Evolutionary conservation across 1,140 invertebrate species (phyloP).

Genomic region (Neodiprion virginianus): DNA sequence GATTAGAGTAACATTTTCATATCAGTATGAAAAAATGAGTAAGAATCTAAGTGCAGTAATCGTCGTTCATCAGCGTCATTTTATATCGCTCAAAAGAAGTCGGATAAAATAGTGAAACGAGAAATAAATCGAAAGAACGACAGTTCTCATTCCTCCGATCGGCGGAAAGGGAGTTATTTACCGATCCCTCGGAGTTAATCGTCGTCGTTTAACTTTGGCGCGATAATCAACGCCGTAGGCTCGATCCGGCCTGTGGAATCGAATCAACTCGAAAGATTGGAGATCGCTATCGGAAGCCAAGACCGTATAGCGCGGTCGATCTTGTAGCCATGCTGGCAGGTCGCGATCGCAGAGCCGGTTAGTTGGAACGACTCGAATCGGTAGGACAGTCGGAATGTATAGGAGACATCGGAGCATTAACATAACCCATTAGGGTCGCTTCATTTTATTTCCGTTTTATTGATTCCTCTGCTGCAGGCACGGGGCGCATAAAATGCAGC

Average conservation of each 20-base stretch:
- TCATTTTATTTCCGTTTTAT: slow-evolving; percentile 32
- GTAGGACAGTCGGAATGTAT: slow-evolving; percentile 5
- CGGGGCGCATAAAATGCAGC: not conserved
- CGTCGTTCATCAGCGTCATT: too few relatives aligned
- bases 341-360: not conserved
- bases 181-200: not conserved
- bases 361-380: slow-evolving; percentile 1
- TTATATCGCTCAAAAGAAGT: too few relatives aligned
- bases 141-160: too few relatives aligned
- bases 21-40: too few relatives aligned
- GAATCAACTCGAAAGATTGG: not conserved
- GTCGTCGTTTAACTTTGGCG: slow-evolving; percentile 1
- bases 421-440: slow-evolving; percentile 20
- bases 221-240: slow-evolving; percentile 1
- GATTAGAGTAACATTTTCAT: too few relatives aligned
- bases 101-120: too few relatives aligned
- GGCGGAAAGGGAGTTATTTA: too few relatives aligned
- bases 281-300: not conserved
- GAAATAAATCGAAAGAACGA: too few relatives aligned
- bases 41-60: too few relatives aligned
- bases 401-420: slow-evolving; percentile 12
- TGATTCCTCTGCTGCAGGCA: slow-evolving; percentile 7
- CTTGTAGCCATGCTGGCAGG: not conserved
- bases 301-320: not conserved
- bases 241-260: not conserved